Base-by-base conservation (phyloP, 2,113 vertebrate genomes). In the Bombycilla garrulus region DNA sequence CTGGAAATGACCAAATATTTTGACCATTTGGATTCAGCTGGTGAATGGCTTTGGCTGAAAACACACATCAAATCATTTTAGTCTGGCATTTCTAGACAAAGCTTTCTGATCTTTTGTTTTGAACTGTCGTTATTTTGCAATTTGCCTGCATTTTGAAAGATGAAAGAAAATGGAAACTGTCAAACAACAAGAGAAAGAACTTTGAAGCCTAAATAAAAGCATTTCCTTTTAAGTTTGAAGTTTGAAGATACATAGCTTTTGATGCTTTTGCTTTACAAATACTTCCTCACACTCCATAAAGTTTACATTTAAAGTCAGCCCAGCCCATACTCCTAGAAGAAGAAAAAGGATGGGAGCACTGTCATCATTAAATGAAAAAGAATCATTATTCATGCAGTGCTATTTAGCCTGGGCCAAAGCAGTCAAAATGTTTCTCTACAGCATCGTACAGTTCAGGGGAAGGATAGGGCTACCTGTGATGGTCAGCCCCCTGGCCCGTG, bases 131-230 rank as follows among this genome's bases (percentile, higher is more conserved):
- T 96, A 83, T 93, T 97, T 88, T 86, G 71, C 94, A 88, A 94
- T 90, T 61, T 88, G 90, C 76, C 74, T 94, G 50, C 31, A 4
- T 94, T 94, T 66, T 80, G 65, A 90, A 92, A 96, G 94, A 96
- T 95, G 88, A 95, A 96, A 97, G 95, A 65, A 83, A 86, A 56
- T 86, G 47, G 82, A 90, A 94, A 72, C 80, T 88, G 69, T 88
- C 91, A 92, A 90, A 91, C 81, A 92, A 40, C 81, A 92, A 88
- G 64, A 77, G 64, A 94, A 92, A 88, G 51, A 90, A 44, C 96
- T 96, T 94, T 96, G 95, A 97, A 94, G 96, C 56, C 86, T 60
- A 91, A 97, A 88, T 94, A 92, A 93, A 95, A 92, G 56, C 76
- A 81, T 88, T 96, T 96, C 92, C 92, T 93, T 86, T 88, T 40